Percentiles rank a stretch among this genome's conserved stretches.
Conservation (phyloP, 2,797 vertebrate genomes). For the Esox lucius region DNA sequence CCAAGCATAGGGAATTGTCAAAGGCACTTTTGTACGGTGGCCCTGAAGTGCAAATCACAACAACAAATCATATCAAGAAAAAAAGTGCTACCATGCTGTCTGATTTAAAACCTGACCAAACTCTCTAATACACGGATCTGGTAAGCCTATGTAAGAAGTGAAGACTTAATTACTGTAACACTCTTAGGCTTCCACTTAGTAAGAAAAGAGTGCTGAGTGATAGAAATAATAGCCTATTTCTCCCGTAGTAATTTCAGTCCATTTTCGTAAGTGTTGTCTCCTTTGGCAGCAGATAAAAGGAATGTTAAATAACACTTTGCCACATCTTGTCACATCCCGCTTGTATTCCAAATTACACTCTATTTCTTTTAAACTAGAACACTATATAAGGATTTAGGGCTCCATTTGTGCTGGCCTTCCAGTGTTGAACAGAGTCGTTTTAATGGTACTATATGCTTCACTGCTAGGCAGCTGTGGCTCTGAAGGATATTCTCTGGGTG, state of each 20-base stretch:
- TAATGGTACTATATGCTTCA: background rate
- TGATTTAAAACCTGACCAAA: background rate
- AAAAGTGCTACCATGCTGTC: background rate
- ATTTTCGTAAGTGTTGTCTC: background rate
- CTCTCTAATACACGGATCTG: too few species aligned
- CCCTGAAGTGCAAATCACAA: too few species aligned
- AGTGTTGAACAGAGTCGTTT: background rate
- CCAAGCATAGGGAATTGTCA: too few species aligned
- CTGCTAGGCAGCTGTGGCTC: conserved; percentile 11
- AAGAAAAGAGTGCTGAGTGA: background rate
- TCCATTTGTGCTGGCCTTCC: too few species aligned
- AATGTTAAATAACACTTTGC: conserved; percentile 3
- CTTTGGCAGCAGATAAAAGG: background rate
- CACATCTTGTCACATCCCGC: background rate
- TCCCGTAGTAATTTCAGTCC: background rate
- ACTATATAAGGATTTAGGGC: too few species aligned
- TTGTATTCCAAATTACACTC: too few species aligned
- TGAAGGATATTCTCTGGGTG: conserved; percentile 10
- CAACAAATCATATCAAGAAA: background rate
- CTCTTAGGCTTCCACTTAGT: background rate
- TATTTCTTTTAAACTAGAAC: too few species aligned
- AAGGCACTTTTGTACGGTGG: too few species aligned
- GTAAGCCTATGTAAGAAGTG: background rate
- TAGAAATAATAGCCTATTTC: background rate
- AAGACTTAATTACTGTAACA: too few species aligned